These are phyloP conservation scores for Melanotaenia nigrans DNA, from an alignment of 2,797 vertebrate genomes.

Conservation along the genomic window DNA sequence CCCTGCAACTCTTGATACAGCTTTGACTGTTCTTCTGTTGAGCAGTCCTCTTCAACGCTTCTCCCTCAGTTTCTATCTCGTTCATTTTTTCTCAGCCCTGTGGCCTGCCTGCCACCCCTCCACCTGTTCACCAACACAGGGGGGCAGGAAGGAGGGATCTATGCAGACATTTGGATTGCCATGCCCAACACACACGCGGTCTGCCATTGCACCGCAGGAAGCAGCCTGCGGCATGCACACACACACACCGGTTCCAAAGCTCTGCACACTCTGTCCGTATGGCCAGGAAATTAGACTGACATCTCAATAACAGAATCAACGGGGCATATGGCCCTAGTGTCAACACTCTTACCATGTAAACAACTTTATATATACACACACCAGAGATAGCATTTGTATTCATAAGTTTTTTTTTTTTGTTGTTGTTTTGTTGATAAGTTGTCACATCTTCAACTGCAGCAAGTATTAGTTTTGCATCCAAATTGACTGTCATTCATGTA, in stretches of 20 bases:
- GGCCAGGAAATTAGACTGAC: slow-evolving; percentile 82
- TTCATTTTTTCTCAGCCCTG: slow-evolving; percentile 50
- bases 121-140: slow-evolving; percentile 79
- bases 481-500: slow-evolving; percentile 14
- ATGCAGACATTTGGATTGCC: slow-evolving; percentile 70
- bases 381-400: slow-evolving; percentile 15
- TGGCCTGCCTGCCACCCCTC: slow-evolving; percentile 72
- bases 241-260: slow-evolving; percentile 52
- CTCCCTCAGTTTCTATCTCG: slow-evolving; percentile 9
- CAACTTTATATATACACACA: slow-evolving; percentile 50
- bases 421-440: slow-evolving; percentile 20
- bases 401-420: not conserved
- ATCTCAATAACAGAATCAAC: slow-evolving; percentile 79
- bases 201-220: slow-evolving; percentile 70
- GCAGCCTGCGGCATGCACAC: slow-evolving; percentile 51
- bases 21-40: slow-evolving; percentile 49
- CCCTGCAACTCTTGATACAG: slow-evolving; percentile 58
- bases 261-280: slow-evolving; percentile 66
- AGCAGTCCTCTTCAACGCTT: slow-evolving; percentile 35
- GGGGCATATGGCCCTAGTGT: slow-evolving; percentile 70
- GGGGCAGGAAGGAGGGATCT: slow-evolving; percentile 77
- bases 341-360: slow-evolving; percentile 70
- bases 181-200: slow-evolving; percentile 46
- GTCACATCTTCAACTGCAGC: slow-evolving; percentile 32
- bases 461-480: slow-evolving; percentile 24